Evolutionary conservation across 2,888 invertebrate species (phyloP).

Genomic region (Endotricha flammealis): DNA sequence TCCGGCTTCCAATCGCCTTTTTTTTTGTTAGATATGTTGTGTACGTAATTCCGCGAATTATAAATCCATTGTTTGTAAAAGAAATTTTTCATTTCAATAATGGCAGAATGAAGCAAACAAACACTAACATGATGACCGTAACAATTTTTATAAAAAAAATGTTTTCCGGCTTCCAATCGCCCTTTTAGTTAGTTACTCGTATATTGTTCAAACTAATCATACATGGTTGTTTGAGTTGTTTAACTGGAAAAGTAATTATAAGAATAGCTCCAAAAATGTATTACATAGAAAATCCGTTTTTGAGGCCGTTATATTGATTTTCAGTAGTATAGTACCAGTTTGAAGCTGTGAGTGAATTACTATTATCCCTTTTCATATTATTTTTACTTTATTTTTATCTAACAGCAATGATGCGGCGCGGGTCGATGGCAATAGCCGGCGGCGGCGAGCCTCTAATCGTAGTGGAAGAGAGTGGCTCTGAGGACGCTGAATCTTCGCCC

Average conservation of each 20-base stretch:
- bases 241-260: too few species aligned
- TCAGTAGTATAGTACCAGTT: too few species aligned
- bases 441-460: slow-evolving; percentile 88
- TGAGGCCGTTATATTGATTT: too few species aligned
- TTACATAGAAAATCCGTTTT: too few species aligned
- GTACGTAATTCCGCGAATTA: slow-evolving; percentile 1
- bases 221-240: too few species aligned
- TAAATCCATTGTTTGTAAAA: neutral
- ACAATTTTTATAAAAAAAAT: slow-evolving; percentile 5
- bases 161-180: slow-evolving; percentile 3
- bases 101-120: neutral
- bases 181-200: too few species aligned
- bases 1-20: neutral
- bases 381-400: too few species aligned
- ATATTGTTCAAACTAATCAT: too few species aligned
- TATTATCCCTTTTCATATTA: too few species aligned
- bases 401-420: slow-evolving; percentile 81
- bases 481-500: slow-evolving; percentile 80
- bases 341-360: too few species aligned
- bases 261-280: too few species aligned
- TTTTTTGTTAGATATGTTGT: too few species aligned
- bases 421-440: slow-evolving; percentile 80
- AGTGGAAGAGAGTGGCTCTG: slow-evolving; percentile 86
- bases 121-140: neutral
- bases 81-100: slow-evolving; percentile 1